phyloP scores from a whole-genome alignment of 2,797 vertebrate genomes.

The Pantherophis alleghaniensis region DNA sequence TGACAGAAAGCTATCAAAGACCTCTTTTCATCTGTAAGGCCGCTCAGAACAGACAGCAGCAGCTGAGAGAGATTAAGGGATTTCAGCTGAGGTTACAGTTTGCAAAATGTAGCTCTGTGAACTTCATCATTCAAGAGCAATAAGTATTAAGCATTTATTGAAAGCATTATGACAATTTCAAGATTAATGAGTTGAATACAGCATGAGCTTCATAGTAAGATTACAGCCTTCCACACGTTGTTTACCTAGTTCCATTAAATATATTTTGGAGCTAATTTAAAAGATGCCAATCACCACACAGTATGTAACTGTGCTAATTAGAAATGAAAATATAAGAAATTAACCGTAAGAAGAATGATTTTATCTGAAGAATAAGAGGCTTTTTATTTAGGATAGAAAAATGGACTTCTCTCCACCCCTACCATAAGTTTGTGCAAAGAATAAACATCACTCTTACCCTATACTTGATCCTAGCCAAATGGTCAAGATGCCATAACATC shows the following conservation, averaged over 20 bases:
- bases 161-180: background rate
- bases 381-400: background rate
- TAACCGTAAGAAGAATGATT: background rate
- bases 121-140: background rate
- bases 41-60: constrained; percentile 31
- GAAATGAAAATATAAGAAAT: background rate
- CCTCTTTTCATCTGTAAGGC: constrained; percentile 24
- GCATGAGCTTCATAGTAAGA: background rate
- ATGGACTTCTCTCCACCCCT: too few relatives aligned
- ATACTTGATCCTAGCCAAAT: background rate
- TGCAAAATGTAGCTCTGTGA: constrained; percentile 9
- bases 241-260: background rate
- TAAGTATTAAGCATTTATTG: constrained; percentile 1
- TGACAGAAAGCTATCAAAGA: constrained; percentile 24
- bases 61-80: constrained; percentile 22
- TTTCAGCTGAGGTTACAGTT: constrained; percentile 27
- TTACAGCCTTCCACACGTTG: background rate
- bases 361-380: background rate
- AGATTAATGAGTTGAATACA: background rate
- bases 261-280: background rate
- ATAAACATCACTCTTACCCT: background rate
- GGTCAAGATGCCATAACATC: background rate
- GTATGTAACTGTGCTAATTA: background rate
- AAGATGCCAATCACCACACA: background rate
- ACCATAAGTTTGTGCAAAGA: background rate